phyloP scores from a whole-genome alignment of 2,113 vertebrate genomes.

The Carettochelys insculpta region DNA sequence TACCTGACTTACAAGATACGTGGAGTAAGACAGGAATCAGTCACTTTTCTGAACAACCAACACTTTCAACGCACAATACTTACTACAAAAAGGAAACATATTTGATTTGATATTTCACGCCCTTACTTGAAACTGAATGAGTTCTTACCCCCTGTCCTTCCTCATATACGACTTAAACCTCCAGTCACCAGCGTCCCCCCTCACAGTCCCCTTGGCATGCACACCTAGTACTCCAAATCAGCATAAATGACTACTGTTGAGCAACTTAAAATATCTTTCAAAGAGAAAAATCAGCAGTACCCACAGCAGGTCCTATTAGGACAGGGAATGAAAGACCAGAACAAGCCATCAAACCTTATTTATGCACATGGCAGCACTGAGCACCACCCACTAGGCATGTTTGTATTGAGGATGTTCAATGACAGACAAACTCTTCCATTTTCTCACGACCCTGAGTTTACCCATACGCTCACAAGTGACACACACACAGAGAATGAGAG shows the following conservation, averaged over 20 bases:
- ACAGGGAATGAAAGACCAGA: not conserved
- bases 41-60: not conserved
- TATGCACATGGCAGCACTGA: not conserved
- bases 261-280: not conserved
- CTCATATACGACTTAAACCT: not conserved
- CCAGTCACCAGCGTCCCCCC: not conserved
- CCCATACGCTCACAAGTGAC: not conserved
- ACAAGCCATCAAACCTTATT: not conserved
- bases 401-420: not conserved
- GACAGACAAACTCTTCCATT: not conserved
- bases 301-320: not conserved
- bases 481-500: not conserved
- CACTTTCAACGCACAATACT: not conserved
- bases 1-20: not conserved
- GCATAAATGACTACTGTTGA: not conserved
- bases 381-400: not conserved
- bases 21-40: not conserved
- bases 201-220: not conserved
- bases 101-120: too few relatives aligned
- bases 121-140: not conserved
- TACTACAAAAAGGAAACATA: rapidly evolving
- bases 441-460: not conserved
- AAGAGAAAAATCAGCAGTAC: not conserved
- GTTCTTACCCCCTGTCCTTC: not conserved
- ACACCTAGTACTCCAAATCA: not conserved